These are phyloP conservation scores for Heptranchias perlo DNA, from an alignment of 2,113 vertebrate species.

Conservation along the genomic window DNA sequence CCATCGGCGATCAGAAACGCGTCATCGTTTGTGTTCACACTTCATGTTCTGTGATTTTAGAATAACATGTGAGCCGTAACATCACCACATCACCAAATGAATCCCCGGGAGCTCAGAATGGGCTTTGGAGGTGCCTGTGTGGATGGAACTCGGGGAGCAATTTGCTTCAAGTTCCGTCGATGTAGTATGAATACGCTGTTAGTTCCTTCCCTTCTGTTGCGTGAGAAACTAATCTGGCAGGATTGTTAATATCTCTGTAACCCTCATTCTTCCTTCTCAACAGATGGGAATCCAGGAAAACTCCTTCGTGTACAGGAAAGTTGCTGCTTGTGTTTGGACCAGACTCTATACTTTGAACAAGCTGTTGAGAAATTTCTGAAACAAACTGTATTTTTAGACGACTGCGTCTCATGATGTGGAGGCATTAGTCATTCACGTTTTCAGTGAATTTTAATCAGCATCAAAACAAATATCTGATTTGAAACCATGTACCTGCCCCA, in stretches of 20 bases:
- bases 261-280: not conserved
- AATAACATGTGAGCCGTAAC: too few relatives aligned
- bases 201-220: not conserved
- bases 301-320: not conserved
- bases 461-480: not conserved
- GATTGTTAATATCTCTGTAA: too few relatives aligned
- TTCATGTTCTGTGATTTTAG: too few relatives aligned
- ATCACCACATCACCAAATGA: not conserved
- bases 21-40: too few relatives aligned
- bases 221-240: not conserved
- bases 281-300: not conserved
- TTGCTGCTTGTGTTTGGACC: not conserved
- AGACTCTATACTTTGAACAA: not conserved
- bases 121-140: not conserved
- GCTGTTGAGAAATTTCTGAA: not conserved
- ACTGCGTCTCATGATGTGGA: not conserved
- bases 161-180: not conserved
- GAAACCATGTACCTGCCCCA: not conserved
- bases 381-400: not conserved
- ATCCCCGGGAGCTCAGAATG: not conserved
- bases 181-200: not conserved
- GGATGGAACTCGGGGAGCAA: not conserved
- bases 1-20: too few relatives aligned
- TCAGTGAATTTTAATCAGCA: not conserved
- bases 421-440: not conserved